Percentiles rank a stretch among this genome's conserved stretches.
These are phyloP conservation scores for Hydropsyche betteni DNA, from an alignment of 2,888 invertebrate species.

Conservation along the genomic window DNA sequence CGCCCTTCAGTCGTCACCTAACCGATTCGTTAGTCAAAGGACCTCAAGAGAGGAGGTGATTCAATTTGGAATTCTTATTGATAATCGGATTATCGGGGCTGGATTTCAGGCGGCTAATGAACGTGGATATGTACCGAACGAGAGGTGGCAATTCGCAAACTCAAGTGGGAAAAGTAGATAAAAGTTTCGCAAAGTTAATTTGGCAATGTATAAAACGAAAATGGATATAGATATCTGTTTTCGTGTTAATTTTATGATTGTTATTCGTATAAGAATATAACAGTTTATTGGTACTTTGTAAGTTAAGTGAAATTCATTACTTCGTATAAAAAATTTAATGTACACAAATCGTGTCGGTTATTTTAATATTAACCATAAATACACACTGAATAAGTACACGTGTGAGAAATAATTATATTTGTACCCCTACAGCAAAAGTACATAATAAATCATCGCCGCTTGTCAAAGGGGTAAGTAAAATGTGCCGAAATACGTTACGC, in stretches of 20 bases:
- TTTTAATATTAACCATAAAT: no score
- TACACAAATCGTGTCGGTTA: no score
- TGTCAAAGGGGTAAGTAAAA: conserved; percentile 32
- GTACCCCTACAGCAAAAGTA: no score
- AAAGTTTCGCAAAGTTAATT: neutral
- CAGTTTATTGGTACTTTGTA: no score
- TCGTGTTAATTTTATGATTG: no score
- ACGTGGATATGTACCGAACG: conserved; percentile 29
- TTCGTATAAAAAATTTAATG: no score
- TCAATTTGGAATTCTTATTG: conserved; percentile 48
- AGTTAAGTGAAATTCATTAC: no score
- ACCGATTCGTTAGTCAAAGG: conserved; percentile 46
- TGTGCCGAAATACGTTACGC: conserved; percentile 21
- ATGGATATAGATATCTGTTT: no score
- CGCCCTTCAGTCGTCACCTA: conserved; percentile 30
- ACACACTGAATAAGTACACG: no score
- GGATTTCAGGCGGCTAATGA: conserved; percentile 43
- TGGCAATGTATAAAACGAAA: no score
- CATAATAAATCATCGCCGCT: conserved; percentile 33
- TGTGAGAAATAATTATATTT: no score
- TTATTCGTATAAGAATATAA: no score
- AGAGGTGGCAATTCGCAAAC: conserved; percentile 14
- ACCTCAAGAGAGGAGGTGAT: conserved; percentile 36
- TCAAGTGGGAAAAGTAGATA: conserved; percentile 20
- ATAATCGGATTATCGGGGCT: conserved; percentile 43